Evolutionary conservation across 2,113 vertebrate species (phyloP), one percentile per base, ranked within the genome.

Genomic region (Sylvia atricapilla): DNA sequence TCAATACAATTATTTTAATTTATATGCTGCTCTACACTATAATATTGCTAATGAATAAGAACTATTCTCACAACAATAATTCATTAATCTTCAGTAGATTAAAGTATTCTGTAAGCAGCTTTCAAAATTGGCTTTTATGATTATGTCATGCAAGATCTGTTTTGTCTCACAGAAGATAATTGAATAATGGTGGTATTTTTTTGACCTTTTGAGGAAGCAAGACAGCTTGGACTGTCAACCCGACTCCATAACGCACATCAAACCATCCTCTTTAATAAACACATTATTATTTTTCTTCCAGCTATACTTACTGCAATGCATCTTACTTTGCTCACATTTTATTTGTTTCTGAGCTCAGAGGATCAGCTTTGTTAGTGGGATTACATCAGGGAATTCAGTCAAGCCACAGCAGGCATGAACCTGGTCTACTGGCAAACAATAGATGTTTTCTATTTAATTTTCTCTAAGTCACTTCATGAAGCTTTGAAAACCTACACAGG

Each of bases 341-440:
- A 86, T 88, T 88, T 90, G 63, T 60, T 77, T 77, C 31, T 55
- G 28, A 35, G 52, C 39, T 68, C 52, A 86, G 79, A 31, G 3
- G 67, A 94, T 87, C 82, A 81, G 47, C 58, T 92, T 90, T 95
- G 52, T 95, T 94, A 96, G 55, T 60, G 44, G 52, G 60, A 96
- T 94, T 96, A 96, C 72, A 93, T 94, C 83, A 96, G 35, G 30
- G 21, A 95, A 84, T 80, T 95, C 94, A 84, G 44, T 91, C 63
- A 94, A 69, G 35, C 62, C 82, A 77, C 44, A 50, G 24, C 55
- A 95, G 74, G 63, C 81, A 80, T 55, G 59, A 82, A 53, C 63
- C 20, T 85, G 49, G 85, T 22, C 63, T 53, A 58, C 28, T 79
- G 58, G 70, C 53, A 77, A 96, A 55, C 63, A 84, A 78, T n/a